A percentile compares a stretch with the other conserved stretches of the same genome.
Conservation (phyloP, 35 echinoderm and acorn worm genomes). For the Strongylocentrotus purpuratus region DNA sequence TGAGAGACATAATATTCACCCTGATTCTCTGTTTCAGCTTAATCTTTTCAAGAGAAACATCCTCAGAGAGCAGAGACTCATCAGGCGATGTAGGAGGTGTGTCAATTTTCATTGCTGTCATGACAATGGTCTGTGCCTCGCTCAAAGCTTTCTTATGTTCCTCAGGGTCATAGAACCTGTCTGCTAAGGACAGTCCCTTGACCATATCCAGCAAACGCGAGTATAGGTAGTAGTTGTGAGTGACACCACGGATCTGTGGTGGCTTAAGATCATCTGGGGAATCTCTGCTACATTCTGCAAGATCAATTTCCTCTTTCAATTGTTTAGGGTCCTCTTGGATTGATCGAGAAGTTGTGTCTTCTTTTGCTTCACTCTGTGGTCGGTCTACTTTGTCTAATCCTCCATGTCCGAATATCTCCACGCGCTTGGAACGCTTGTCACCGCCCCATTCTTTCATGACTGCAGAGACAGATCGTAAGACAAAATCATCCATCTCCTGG, state of each 20-base stretch:
- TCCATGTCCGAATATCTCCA: neutral
- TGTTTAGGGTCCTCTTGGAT: neutral
- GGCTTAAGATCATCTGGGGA: neutral
- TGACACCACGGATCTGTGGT: neutral
- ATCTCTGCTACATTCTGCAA: neutral
- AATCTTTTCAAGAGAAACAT: neutral
- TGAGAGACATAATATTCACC: neutral
- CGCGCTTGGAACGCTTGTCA: slow-evolving; percentile 6
- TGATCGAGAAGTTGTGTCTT: neutral
- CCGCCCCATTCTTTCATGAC: slow-evolving; percentile 34
- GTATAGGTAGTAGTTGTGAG: slow-evolving; percentile 58
- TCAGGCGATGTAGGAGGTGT: slow-evolving; percentile 59
- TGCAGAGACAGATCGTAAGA: neutral
- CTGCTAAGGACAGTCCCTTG: slow-evolving; percentile 45
- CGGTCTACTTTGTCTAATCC: neutral
- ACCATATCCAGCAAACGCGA: slow-evolving; percentile 52
- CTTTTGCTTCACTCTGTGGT: neutral
- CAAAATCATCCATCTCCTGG: slow-evolving; percentile 11
- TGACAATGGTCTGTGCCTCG: slow-evolving; percentile 58
- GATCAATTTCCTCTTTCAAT: neutral
- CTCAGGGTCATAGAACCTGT: slow-evolving; percentile 41
- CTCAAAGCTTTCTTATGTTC: slow-evolving; percentile 53
- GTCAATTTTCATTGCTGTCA: slow-evolving; percentile 57
- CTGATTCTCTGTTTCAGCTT: neutral
- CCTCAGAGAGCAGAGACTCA: neutral